phyloP scores from a whole-genome alignment of 2,888 invertebrate species.

The Pterostichus madidus region DNA sequence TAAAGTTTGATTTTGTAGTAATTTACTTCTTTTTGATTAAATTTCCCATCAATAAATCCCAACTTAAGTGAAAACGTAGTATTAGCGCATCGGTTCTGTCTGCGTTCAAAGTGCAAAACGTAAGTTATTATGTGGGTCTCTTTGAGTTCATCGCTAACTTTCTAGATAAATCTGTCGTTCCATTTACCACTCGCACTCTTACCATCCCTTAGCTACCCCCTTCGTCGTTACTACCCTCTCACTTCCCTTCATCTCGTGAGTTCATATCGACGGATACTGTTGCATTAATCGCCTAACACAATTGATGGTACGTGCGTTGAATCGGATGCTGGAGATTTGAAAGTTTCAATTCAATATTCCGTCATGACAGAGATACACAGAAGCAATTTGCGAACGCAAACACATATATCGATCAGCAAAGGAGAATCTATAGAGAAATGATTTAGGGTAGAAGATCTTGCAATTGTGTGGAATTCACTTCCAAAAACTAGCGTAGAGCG shows the following conservation, averaged over 20 bases:
- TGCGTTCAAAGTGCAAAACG: no score
- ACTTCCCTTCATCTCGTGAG: neutral
- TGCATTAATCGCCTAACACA: constrained; percentile 62
- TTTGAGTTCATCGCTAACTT: no score
- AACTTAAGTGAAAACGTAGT: no score
- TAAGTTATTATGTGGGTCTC: no score
- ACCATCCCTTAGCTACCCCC: neutral
- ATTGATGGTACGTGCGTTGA: constrained; percentile 61
- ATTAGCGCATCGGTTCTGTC: no score
- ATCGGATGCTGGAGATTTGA: constrained; percentile 57
- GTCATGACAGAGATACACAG: constrained; percentile 45
- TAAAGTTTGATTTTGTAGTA: no score
- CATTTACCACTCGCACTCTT: no score
- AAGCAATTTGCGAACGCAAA: constrained; percentile 36
- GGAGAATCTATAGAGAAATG: constrained; percentile 10
- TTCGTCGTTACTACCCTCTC: neutral
- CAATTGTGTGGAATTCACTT: neutral
- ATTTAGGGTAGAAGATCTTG: constrained; percentile 30
- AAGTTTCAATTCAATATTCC: constrained; percentile 60
- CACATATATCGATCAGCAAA: constrained; percentile 23
- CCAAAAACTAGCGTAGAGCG: no score
- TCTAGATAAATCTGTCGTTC: no score
- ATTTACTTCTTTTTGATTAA: no score
- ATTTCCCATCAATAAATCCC: no score
- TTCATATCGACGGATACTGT: constrained; percentile 56